Conservation (phyloP, 2,888 invertebrate genomes). For the Lochmaea crataegi region DNA sequence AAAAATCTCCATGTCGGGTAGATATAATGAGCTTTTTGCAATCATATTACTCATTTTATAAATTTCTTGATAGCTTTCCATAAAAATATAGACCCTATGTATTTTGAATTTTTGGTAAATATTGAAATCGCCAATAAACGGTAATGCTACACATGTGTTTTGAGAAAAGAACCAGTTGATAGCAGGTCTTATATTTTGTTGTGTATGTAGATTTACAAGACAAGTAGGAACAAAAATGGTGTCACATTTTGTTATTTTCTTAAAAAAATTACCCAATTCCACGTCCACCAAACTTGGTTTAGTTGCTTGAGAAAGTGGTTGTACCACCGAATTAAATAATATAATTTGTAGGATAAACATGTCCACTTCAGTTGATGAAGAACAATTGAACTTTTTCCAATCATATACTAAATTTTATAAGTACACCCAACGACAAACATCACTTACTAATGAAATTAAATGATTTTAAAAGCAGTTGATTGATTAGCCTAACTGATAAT, state of each 20-base stretch:
- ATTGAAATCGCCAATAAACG: not conserved
- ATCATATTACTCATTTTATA: constrained; percentile 5
- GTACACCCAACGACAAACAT: not conserved
- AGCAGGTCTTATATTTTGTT: not conserved
- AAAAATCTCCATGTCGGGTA: constrained; percentile 4
- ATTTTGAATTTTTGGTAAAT: not conserved
- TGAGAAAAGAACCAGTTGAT: constrained; percentile 23
- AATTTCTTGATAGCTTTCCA: not conserved
- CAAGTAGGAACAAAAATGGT: not conserved
- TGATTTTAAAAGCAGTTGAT: too few relatives aligned
- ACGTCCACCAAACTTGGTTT: constrained; percentile 8
- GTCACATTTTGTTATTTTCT: constrained; percentile 3
- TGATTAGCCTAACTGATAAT: not conserved
- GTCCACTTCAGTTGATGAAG: not conserved
- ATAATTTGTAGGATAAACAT: not conserved
- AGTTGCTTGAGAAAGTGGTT: not conserved
- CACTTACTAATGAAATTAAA: not conserved
- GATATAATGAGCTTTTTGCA: not conserved
- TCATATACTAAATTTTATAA: not conserved
- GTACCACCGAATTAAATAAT: not conserved
- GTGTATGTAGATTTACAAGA: not conserved
- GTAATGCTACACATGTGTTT: constrained; percentile 1
- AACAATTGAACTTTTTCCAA: not conserved
- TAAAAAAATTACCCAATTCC: constrained; percentile 1
- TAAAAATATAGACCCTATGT: constrained; percentile 11